Base-by-base conservation (phyloP, 1,140 invertebrate genomes). In the Drosophila guanche region DNA sequence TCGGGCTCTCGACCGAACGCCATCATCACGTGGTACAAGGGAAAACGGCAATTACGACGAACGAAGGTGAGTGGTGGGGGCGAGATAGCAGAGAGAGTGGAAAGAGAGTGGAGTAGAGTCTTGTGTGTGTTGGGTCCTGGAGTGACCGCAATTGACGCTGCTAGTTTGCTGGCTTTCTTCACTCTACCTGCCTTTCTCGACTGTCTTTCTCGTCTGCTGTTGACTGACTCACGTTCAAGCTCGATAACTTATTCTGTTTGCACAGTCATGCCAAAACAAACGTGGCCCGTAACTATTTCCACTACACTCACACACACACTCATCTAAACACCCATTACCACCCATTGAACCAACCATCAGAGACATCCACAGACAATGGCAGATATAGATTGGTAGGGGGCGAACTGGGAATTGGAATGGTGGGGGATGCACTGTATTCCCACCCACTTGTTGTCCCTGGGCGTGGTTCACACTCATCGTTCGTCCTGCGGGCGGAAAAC, bases 11-110 rank as follows among this genome's bases (percentile, higher is more conserved):
- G 96, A 59, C 97, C 97, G 45, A 94, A 96, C 2, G 96, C 97
- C 22, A 94, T 96, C 79, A 95, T 98, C 80, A 96, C 96, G 1
- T 98, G 97, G 97, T 96, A 96, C 92, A 97, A 97, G 90, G 96
- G 95, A 78, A 95, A 95, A 90, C 93, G 95, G 73, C 94, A 95
- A 84, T 93, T 96, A 58, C 95, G 95, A 90, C 94, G 95, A 85
- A 95, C 95, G 55, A 95, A 94, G 92, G 95, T 96, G 91, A 93
- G 90, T 79, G 55, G 37, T 20, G 16, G 16, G 22, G 8, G 27
- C 27, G 23, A 27, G 23, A 47, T 45, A 16, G 51, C 12, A 47
- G 51, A 5, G 25, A 12, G 41, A 46, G n/a, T 25, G 12, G 40
- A 27, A 0, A 7, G 16, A 40, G 12, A n/a, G 6, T 23, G 52